These are phyloP conservation scores for Drosophila fulvimacula DNA, from an alignment of 2,888 invertebrate species.

Conservation along the genomic window DNA sequence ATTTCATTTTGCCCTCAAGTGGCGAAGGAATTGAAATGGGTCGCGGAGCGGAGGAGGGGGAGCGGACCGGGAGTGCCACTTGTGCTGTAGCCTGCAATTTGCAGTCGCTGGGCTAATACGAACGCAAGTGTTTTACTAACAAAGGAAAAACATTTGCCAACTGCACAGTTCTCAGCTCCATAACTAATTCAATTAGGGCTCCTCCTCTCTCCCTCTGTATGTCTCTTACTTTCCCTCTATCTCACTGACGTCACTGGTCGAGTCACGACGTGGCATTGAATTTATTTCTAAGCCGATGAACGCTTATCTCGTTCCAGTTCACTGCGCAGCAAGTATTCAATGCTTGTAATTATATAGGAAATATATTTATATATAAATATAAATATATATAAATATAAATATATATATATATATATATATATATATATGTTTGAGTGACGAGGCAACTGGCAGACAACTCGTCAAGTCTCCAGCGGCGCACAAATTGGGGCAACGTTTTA, in stretches of 20 bases:
- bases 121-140: slow-evolving; percentile 25
- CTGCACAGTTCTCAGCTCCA: slow-evolving; percentile 21
- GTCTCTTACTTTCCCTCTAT: background rate
- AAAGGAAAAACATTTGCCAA: slow-evolving; percentile 25
- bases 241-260: slow-evolving; percentile 29
- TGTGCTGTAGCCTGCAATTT: slow-evolving; percentile 22
- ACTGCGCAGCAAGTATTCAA: slow-evolving; percentile 52
- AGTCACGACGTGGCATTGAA: slow-evolving; percentile 45
- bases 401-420: slow-evolving; percentile 12
- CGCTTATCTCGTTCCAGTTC: slow-evolving; percentile 69
- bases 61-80: slow-evolving; percentile 15
- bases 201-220: slow-evolving; percentile 3
- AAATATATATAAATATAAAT: slow-evolving; percentile 13
- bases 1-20: slow-evolving; percentile 61
- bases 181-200: slow-evolving; percentile 52
- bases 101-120: slow-evolving; percentile 33
- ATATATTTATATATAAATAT: slow-evolving; percentile 8
- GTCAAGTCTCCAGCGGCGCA: slow-evolving; percentile 51
- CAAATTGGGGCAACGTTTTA: slow-evolving; percentile 67
- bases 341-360: slow-evolving; percentile 57
- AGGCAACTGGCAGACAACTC: slow-evolving; percentile 42
- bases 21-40: slow-evolving; percentile 9
- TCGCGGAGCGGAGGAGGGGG: background rate
- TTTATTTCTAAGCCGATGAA: slow-evolving; percentile 43
- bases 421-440: slow-evolving; percentile 33